Conservation (phyloP, 64 coral and sea anemone species). For the Pocillopora damicornis region DNA sequence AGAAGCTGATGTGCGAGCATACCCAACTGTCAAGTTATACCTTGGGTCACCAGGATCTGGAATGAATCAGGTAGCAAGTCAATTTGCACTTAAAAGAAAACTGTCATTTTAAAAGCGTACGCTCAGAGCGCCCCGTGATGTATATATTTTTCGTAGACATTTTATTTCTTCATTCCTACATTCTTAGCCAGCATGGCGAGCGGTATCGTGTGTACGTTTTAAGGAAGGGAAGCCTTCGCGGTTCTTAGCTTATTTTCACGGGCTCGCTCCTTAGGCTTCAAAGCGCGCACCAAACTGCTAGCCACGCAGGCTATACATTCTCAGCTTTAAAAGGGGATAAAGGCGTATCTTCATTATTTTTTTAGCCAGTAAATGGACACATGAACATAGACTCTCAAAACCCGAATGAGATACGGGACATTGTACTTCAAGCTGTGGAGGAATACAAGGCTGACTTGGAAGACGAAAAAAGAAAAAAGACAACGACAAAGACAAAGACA, state of each 20-base stretch:
- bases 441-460: slow-evolving; percentile 6
- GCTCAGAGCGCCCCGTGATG: too few species aligned
- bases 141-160: too few species aligned
- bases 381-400: slow-evolving; percentile 38
- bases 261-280: too few species aligned
- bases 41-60: slow-evolving; percentile 64
- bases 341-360: not conserved
- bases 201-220: too few species aligned
- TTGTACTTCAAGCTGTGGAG: slow-evolving; percentile 21
- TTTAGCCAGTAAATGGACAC: slow-evolving; percentile 45
- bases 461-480: not conserved
- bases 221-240: too few species aligned
- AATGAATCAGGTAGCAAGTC: slow-evolving; percentile 69
- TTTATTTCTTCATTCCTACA: too few species aligned
- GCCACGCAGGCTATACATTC: too few species aligned
- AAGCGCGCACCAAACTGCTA: too few species aligned
- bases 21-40: slow-evolving; percentile 85
- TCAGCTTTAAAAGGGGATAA: too few species aligned
- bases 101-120: too few species aligned
- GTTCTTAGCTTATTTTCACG: too few species aligned
- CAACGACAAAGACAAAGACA: not conserved
- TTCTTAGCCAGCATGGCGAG: too few species aligned
- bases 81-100: not conserved
- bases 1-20: slow-evolving; percentile 71
- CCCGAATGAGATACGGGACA: slow-evolving; percentile 34